Conservation (phyloP, 2,888 invertebrate species). For the Sicus ferrugineus region DNA sequence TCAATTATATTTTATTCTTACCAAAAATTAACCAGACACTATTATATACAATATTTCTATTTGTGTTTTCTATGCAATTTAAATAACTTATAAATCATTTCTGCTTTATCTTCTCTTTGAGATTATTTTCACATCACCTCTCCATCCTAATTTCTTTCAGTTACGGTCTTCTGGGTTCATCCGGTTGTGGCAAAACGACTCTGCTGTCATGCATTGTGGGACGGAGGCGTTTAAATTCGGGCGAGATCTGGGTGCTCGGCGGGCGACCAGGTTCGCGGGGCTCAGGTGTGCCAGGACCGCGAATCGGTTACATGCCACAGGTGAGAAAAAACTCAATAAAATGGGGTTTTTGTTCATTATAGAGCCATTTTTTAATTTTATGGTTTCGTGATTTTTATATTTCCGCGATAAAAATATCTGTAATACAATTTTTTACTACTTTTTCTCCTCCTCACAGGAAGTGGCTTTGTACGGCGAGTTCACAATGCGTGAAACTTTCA, state of each 20-base stretch:
- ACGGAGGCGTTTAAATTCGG: constrained; percentile 78
- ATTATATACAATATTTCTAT: too few species aligned
- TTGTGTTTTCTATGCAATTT: too few species aligned
- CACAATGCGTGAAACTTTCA: constrained; percentile 80
- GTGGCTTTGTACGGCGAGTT: constrained; percentile 80
- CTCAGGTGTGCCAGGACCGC: constrained; percentile 87
- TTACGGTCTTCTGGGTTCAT: constrained; percentile 87
- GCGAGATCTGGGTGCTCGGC: constrained; percentile 86
- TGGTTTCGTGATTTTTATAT: too few species aligned
- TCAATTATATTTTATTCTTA: too few species aligned
- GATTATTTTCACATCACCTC: not conserved
- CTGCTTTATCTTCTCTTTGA: not conserved
- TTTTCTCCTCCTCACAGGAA: constrained; percentile 66
- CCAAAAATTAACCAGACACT: too few species aligned
- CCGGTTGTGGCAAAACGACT: constrained; percentile 92
- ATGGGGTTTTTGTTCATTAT: not conserved
- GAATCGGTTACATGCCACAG: constrained; percentile 91
- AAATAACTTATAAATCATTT: too few species aligned
- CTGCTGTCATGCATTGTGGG: constrained; percentile 87
- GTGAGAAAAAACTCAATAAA: constrained; percentile 61
- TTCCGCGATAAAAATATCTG: not conserved
- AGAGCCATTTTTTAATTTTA: not conserved
- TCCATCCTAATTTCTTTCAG: constrained; percentile 63
- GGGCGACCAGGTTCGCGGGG: constrained; percentile 82
- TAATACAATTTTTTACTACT: not conserved